These are phyloP conservation scores for Hipparchia sbordonii DNA, from an alignment of 2,888 invertebrate genomes.

Conservation along the genomic window DNA sequence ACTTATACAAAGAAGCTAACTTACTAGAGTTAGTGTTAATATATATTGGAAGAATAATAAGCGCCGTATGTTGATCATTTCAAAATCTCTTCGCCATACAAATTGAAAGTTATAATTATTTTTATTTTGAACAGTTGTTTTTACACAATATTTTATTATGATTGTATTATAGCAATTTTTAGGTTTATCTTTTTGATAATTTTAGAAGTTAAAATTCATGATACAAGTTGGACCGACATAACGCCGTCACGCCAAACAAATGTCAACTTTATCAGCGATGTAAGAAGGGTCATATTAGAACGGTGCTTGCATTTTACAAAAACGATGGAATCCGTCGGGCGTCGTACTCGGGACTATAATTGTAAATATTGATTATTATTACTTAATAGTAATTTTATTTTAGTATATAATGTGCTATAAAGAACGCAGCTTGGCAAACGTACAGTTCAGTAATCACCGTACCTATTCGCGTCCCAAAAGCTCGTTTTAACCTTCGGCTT, in stretches of 20 bases:
- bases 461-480: neutral
- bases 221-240: conserved; percentile 13
- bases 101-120: neutral
- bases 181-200: neutral
- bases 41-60: neutral
- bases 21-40: neutral
- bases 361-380: conserved; percentile 80
- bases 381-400: conserved; percentile 79
- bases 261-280: conserved; percentile 29
- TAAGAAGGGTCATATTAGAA: conserved; percentile 40
- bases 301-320: conserved; percentile 50
- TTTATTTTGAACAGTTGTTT: neutral
- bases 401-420: conserved; percentile 76
- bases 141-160: neutral
- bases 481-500: no score
- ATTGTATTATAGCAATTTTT: neutral
- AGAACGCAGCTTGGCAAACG: neutral
- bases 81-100: neutral
- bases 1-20: neutral
- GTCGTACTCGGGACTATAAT: conserved; percentile 54
- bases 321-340: conserved; percentile 47
- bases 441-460: neutral
- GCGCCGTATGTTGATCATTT: neutral
- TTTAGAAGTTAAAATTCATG: neutral
- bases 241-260: conserved; percentile 25